Evolutionary conservation across 2,888 invertebrate genomes (phyloP).

Genomic region (Aleiodes testaceus): DNA sequence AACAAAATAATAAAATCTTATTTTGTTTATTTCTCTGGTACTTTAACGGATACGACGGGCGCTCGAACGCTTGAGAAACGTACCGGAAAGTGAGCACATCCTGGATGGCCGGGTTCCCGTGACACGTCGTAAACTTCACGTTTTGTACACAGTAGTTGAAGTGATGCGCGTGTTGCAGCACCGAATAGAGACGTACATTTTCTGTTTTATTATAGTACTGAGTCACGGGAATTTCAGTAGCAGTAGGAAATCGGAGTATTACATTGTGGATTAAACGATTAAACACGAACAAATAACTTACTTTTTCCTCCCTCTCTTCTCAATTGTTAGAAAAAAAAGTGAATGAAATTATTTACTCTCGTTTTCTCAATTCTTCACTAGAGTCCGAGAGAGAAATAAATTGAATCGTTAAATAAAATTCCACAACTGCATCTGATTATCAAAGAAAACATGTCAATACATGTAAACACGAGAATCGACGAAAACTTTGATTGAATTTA

Average conservation of each 20-base stretch:
- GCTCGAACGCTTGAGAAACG: conserved; percentile 41
- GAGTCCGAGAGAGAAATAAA: too few species aligned
- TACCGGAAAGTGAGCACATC: conserved; percentile 45
- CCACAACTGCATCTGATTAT: too few species aligned
- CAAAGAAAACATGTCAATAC: too few species aligned
- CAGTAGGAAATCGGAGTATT: conserved; percentile 33
- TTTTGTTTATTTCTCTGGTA: conserved; percentile 32
- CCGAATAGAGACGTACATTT: conserved; percentile 37
- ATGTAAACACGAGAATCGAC: conserved; percentile 19
- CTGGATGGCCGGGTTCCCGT: conserved; percentile 48
- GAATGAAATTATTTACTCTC: too few species aligned
- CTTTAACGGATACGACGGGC: conserved; percentile 19
- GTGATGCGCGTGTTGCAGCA: conserved; percentile 24
- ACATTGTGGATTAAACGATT: conserved; percentile 41
- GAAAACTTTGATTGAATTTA: conserved; percentile 67
- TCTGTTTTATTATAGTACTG: conserved; percentile 50
- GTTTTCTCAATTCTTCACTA: too few species aligned
- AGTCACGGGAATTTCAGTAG: conserved; percentile 37
- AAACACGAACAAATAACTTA: conserved; percentile 18
- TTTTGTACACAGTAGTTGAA: conserved; percentile 37
- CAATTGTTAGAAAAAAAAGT: conserved; percentile 30
- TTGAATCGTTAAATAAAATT: too few species aligned
- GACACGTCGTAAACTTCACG: conserved; percentile 57
- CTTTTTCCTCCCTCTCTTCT: conserved; percentile 36
- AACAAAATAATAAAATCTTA: conserved; percentile 32